phyloP scores from a whole-genome alignment of 2,888 invertebrate genomes.

The Mylabris sibirica region DNA sequence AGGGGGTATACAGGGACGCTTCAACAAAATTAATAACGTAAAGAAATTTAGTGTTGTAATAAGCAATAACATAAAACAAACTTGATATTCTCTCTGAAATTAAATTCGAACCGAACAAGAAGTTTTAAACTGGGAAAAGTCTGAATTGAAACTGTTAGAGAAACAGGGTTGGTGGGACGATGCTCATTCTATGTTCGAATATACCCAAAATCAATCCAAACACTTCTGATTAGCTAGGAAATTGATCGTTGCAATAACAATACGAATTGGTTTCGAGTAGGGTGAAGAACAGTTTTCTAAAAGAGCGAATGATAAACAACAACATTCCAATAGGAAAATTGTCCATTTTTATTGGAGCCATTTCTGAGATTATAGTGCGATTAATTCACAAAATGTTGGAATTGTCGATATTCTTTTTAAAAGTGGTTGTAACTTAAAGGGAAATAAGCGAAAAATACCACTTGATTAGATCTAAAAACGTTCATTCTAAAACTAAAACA shows the following conservation, averaged over 20 bases:
- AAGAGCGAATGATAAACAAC: neutral
- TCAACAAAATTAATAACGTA: conserved; percentile 36
- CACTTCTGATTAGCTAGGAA: conserved; percentile 38
- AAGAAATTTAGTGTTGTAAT: conserved; percentile 34
- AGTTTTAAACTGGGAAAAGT: conserved; percentile 32
- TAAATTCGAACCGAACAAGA: conserved; percentile 36
- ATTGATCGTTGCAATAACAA: conserved; percentile 38
- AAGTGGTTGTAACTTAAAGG: conserved; percentile 11
- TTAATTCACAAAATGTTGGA: conserved; percentile 29
- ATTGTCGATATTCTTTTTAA: conserved; percentile 26
- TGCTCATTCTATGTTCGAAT: neutral
- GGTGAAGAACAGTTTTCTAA: conserved; percentile 24
- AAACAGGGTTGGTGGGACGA: conserved; percentile 13
- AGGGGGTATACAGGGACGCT: neutral
- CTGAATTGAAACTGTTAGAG: conserved; percentile 33
- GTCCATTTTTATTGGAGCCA: conserved; percentile 31
- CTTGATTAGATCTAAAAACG: conserved; percentile 25
- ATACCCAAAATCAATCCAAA: conserved; percentile 36
- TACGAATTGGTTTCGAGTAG: conserved; percentile 23
- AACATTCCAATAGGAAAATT: conserved; percentile 24
- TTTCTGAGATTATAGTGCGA: conserved; percentile 5
- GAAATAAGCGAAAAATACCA: conserved; percentile 22
- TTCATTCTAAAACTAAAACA: conserved; percentile 28
- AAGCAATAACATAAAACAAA: conserved; percentile 36
- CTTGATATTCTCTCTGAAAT: conserved; percentile 32